phyloP scores from a whole-genome alignment of 2,888 invertebrate genomes.

The Candidula unifasciata region DNA sequence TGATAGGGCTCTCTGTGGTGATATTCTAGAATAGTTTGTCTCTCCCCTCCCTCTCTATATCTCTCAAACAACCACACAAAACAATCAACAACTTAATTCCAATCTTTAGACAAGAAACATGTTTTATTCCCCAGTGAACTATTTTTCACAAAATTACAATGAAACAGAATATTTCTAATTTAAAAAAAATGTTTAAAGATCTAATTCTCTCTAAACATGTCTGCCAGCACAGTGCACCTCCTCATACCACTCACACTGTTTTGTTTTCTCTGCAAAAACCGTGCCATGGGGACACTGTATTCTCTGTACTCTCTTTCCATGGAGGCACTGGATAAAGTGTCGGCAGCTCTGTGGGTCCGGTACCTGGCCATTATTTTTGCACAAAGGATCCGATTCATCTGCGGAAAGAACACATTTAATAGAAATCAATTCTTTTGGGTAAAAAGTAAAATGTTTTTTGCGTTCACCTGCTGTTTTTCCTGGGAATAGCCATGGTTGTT shows the following conservation, averaged over 20 bases:
- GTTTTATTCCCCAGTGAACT: neutral
- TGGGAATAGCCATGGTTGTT: no score
- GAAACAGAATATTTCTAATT: no score
- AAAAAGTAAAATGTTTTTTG: no score
- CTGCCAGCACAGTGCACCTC: constrained; percentile 56
- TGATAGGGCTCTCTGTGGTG: no score
- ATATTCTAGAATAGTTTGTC: no score
- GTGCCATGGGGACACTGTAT: constrained; percentile 62
- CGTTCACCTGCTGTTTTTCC: no score
- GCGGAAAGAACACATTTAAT: constrained; percentile 6
- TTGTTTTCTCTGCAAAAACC: constrained; percentile 53
- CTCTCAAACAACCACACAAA: no score
- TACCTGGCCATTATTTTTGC: constrained; percentile 55
- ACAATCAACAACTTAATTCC: no score
- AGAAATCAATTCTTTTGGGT: neutral
- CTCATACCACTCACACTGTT: constrained; percentile 60
- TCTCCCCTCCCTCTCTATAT: no score
- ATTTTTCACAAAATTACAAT: no score
- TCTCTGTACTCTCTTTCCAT: constrained; percentile 59
- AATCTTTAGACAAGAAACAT: neutral
- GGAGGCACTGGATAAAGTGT: constrained; percentile 60
- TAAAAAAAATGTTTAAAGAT: neutral
- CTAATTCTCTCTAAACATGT: neutral
- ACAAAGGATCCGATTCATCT: constrained; percentile 60
- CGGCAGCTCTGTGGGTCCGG: constrained; percentile 59